Evolutionary conservation across 2,797 vertebrate genomes (phyloP), one percentile per base, ranked within the genome.

Genomic region (Tragelaphus oryx): DNA sequence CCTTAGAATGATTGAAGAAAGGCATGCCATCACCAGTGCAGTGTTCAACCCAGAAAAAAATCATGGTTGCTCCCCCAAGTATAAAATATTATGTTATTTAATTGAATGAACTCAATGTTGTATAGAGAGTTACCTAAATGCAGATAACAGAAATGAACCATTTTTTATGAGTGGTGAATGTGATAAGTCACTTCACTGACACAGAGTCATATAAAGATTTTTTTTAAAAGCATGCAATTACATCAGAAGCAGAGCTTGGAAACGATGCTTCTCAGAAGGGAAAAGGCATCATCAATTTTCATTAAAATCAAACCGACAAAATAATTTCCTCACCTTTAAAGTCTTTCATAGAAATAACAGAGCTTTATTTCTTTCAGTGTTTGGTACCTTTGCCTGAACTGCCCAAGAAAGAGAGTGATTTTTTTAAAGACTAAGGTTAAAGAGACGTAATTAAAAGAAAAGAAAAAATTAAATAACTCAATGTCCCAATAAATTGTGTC

Each of bases 361-460:
- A 50, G 59, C 6, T 85, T 18, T 13, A 55, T 97, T 94, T 96
- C 46, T 76, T 95, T 95, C 18, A 48, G 18, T 88, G 50, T 93
- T 94, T 85, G 57, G 71, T 65, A 90, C 44, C 62, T 93, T 93
- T 93, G 60, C 41, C 71, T 90, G 24, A 94, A 95, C 60, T 82
- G 16, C 50, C 79, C 52, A 91, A 91, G 68, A 93, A 93, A 94
- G 46, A 91, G 46, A 89, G 16, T 6, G 0, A 57, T 57, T 20
- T 71, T 30, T 87, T 96, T 57, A 62, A 87, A 86, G n/a, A 79
- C 48, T 93, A 89, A 87, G 33, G 55, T 93, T 93, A 89, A 96
- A 94, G 91, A 95, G 65, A 95, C 79, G 82, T 89, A 94, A 97
- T 96, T 93, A 96, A 97, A 91, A 79, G 84, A 95, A 80, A 87